Evolutionary conservation across 23 tunicate species (phyloP).

Genomic region (Ascidia mentula): DNA sequence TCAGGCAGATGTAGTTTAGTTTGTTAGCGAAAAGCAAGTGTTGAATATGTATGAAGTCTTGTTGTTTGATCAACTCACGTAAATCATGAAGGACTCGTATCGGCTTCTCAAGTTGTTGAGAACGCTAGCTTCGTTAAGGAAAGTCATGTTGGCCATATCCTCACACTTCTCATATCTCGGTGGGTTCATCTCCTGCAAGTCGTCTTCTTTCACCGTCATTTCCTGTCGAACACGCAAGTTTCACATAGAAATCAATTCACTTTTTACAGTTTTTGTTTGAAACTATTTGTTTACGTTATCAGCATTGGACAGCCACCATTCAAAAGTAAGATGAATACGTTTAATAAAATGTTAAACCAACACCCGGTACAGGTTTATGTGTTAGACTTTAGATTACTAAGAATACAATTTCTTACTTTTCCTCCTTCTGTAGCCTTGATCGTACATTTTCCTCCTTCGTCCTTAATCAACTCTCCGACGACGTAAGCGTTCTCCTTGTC

Average conservation of each 20-base stretch:
- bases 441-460: slow-evolving; percentile 64
- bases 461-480: slow-evolving; percentile 55
- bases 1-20: too few relatives aligned
- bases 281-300: too few relatives aligned
- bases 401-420: slow-evolving; percentile 39
- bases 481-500: slow-evolving; percentile 64
- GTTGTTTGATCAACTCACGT: too few relatives aligned
- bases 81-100: slow-evolving; percentile 86
- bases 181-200: slow-evolving; percentile 73
- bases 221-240: slow-evolving; percentile 31
- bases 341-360: too few relatives aligned
- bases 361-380: too few relatives aligned
- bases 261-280: too few relatives aligned
- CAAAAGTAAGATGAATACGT: too few relatives aligned
- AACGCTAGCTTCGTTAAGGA: slow-evolving; percentile 89
- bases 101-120: slow-evolving; percentile 71
- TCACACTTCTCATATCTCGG: slow-evolving; percentile 86
- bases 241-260: not conserved
- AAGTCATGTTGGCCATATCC: slow-evolving; percentile 95
- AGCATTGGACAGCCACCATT: too few relatives aligned
- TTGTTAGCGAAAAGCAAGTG: too few relatives aligned
- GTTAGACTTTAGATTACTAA: too few relatives aligned
- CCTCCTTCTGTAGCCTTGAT: slow-evolving; percentile 53
- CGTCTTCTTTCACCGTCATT: slow-evolving; percentile 64
- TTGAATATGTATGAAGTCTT: too few relatives aligned